These are phyloP conservation scores for Pterostichus niger DNA, from an alignment of 2,888 invertebrate genomes.

Conservation along the genomic window DNA sequence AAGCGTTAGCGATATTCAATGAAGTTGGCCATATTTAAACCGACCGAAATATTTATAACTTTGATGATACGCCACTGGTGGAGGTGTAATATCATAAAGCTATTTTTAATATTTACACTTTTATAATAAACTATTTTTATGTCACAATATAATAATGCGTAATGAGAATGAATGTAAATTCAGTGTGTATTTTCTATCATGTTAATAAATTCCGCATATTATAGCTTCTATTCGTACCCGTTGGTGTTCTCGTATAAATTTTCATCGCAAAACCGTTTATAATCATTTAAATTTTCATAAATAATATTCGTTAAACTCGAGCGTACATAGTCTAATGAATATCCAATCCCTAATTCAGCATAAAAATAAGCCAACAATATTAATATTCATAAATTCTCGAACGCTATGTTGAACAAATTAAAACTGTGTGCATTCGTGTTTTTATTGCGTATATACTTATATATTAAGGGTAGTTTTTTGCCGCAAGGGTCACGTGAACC, in stretches of 20 bases:
- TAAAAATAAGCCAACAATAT: conserved; percentile 42
- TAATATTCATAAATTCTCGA: conserved; percentile 47
- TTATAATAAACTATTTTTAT: too few relatives aligned
- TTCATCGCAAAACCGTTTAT: conserved; percentile 34
- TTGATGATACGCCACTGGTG: too few relatives aligned
- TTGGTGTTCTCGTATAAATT: conserved; percentile 31
- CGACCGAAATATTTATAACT: too few relatives aligned
- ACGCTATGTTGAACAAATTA: conserved; percentile 27
- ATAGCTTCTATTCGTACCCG: background rate
- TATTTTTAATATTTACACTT: too few relatives aligned
- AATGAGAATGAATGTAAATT: conserved; percentile 27
- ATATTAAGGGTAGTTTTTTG: conserved; percentile 33
- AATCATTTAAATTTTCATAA: conserved; percentile 48
- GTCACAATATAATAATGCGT: background rate
- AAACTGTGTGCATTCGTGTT: conserved; percentile 39
- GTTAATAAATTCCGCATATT: conserved; percentile 32
- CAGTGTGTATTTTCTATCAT: background rate
- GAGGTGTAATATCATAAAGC: too few relatives aligned
- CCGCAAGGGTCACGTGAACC: conserved; percentile 1
- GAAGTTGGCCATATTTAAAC: too few relatives aligned
- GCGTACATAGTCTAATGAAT: conserved; percentile 40
- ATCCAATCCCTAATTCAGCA: conserved; percentile 46
- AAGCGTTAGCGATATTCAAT: too few relatives aligned
- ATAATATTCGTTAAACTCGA: conserved; percentile 32
- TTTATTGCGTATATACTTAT: conserved; percentile 18